These are phyloP conservation scores for Coenonympha arcania DNA, from an alignment of 2,888 invertebrate genomes.

Conservation along the genomic window DNA sequence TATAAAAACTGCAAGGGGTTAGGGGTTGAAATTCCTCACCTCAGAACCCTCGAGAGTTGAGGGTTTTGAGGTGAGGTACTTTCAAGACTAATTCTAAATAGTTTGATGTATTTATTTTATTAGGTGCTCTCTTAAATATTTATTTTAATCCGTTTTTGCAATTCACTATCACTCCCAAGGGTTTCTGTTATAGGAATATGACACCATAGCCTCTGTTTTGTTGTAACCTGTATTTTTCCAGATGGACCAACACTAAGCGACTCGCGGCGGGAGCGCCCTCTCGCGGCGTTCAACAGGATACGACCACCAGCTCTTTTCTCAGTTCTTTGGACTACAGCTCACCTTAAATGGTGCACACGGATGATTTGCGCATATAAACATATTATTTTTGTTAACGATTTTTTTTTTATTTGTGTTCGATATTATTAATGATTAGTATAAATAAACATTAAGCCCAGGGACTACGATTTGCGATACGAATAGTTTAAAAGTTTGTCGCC, in stretches of 20 bases:
- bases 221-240: slow-evolving; percentile 34
- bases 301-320: slow-evolving; percentile 42
- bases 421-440: slow-evolving; percentile 36
- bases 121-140: too few relatives aligned
- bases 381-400: slow-evolving; percentile 68
- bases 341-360: slow-evolving; percentile 7
- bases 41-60: too few relatives aligned
- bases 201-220: not conserved
- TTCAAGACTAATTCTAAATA: too few relatives aligned
- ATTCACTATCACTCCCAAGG: too few relatives aligned
- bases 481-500: not conserved
- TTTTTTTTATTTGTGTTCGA: slow-evolving; percentile 50
- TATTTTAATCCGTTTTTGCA: too few relatives aligned
- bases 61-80: too few relatives aligned
- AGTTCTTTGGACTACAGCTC: slow-evolving; percentile 23
- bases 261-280: slow-evolving; percentile 25
- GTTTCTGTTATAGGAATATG: too few relatives aligned
- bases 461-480: not conserved
- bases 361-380: slow-evolving; percentile 58
- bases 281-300: slow-evolving; percentile 34
- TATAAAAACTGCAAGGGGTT: too few relatives aligned
- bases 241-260: slow-evolving; percentile 69
- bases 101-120: too few relatives aligned
- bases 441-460: slow-evolving; percentile 27
- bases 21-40: too few relatives aligned